These are phyloP conservation scores for Lanistes nyassanus DNA, from an alignment of 1,140 invertebrate genomes.

Conservation along the genomic window DNA sequence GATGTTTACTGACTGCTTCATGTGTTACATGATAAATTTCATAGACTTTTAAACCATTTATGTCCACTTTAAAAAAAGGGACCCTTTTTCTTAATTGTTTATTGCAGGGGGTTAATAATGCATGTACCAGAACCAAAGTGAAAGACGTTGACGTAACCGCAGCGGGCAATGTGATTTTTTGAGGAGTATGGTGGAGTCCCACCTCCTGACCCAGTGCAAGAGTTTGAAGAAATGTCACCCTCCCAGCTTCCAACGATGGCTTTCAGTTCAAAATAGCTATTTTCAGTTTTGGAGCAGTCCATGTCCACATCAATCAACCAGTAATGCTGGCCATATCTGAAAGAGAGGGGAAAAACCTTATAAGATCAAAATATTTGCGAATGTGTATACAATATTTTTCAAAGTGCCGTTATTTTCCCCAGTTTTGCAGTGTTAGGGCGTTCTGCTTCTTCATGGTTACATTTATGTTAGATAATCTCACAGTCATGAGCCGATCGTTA, in stretches of 20 bases:
- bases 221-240: slow-evolving; percentile 44
- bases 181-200: slow-evolving; percentile 51
- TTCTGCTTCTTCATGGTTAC: no score
- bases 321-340: slow-evolving; percentile 67
- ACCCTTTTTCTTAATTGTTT: no score
- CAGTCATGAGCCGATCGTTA: no score
- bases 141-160: slow-evolving; percentile 67
- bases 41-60: no score
- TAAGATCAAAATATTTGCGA: background rate
- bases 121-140: slow-evolving; percentile 57
- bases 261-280: slow-evolving; percentile 70
- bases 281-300: slow-evolving; percentile 68
- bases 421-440: no score
- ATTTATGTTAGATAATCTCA: no score
- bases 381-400: background rate
- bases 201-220: slow-evolving; percentile 58
- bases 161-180: slow-evolving; percentile 66
- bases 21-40: no score
- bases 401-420: no score
- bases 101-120: slow-evolving; percentile 46
- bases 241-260: slow-evolving; percentile 61
- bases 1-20: no score
- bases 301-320: slow-evolving; percentile 69
- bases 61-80: no score
- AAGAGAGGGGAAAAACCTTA: background rate